phyloP scores from a whole-genome alignment of 2,113 vertebrate species.

The Hippocampus zosterae region DNA sequence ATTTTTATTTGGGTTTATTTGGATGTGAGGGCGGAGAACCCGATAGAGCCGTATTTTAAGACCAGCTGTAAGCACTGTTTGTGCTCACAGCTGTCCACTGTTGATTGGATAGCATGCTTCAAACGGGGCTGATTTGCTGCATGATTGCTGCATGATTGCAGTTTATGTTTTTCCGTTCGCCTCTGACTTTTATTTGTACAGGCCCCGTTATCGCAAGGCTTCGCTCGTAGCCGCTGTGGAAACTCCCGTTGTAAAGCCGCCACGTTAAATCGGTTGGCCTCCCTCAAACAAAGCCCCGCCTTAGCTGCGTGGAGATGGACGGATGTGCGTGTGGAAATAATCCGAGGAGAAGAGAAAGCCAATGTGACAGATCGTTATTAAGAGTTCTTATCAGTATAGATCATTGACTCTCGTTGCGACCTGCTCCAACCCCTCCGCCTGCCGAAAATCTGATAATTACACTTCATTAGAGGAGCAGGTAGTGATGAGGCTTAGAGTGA shows the following conservation, averaged over 20 bases:
- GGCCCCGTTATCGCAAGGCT: conserved; percentile 21
- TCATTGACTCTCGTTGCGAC: conserved; percentile 44
- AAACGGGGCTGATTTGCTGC: conserved; percentile 6
- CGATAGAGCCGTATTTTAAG: conserved; percentile 4
- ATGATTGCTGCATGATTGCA: conserved; percentile 1
- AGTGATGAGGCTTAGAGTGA: conserved; percentile 37
- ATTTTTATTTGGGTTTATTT: conserved; percentile 9
- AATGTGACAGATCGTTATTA: conserved; percentile 47
- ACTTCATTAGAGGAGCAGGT: conserved; percentile 62
- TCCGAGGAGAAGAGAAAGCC: conserved; percentile 20
- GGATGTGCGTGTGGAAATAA: neutral
- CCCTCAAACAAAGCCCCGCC: neutral
- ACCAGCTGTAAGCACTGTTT: conserved; percentile 6
- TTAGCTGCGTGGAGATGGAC: conserved; percentile 17
- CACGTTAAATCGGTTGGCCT: neutral
- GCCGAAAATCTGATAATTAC: conserved; percentile 63
- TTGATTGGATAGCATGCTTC: neutral
- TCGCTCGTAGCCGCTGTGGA: conserved; percentile 12
- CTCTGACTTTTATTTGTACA: conserved; percentile 7
- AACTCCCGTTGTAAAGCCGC: neutral
- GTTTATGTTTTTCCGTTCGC: neutral
- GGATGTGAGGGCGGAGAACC: neutral
- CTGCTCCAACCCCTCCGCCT: conserved; percentile 46
- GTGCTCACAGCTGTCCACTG: neutral
- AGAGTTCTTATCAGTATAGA: conserved; percentile 50